A percentile compares a stretch with the other conserved stretches of the same genome.
Conservation (phyloP, 2,113 vertebrate genomes). For the Ceyx melanurus region DNA sequence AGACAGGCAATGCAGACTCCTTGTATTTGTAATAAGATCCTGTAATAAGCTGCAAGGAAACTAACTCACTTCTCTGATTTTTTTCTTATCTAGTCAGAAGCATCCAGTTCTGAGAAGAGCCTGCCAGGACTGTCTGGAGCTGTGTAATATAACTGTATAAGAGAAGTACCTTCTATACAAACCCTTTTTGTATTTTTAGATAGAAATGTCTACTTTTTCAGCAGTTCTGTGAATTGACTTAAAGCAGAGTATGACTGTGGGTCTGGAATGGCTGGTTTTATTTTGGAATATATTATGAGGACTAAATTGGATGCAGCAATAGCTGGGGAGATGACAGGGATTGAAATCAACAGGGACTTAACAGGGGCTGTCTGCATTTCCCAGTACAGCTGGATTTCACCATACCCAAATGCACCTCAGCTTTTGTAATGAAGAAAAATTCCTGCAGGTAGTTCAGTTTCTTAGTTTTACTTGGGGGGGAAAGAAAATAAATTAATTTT, state of each 20-base stretch:
- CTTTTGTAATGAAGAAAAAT: constrained; percentile 19
- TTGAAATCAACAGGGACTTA: constrained; percentile 15
- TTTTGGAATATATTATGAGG: constrained; percentile 52
- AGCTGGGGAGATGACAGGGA: constrained; percentile 33
- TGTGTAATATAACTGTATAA: constrained; percentile 80
- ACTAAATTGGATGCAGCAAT: constrained; percentile 5
- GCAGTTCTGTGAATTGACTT: constrained; percentile 78
- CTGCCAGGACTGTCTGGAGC: constrained; percentile 45
- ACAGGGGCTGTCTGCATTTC: not conserved
- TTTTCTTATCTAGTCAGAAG: constrained; percentile 36
- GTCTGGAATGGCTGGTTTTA: constrained; percentile 54
- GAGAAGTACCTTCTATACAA: constrained; percentile 80
- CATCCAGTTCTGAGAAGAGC: constrained; percentile 63
- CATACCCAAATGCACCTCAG: not conserved
- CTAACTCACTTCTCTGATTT: constrained; percentile 32
- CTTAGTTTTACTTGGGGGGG: constrained; percentile 37
- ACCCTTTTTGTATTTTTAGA: constrained; percentile 78
- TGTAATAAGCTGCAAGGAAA: not conserved
- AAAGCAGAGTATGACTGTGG: constrained; percentile 59
- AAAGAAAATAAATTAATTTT: not conserved
- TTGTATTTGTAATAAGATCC: not conserved
- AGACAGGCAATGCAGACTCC: not conserved
- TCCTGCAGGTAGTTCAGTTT: constrained; percentile 39
- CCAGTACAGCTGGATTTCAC: constrained; percentile 21
- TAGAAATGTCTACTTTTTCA: constrained; percentile 82